phyloP scores from a whole-genome alignment of 2,797 vertebrate genomes.

The Meriones psammophilus region DNA sequence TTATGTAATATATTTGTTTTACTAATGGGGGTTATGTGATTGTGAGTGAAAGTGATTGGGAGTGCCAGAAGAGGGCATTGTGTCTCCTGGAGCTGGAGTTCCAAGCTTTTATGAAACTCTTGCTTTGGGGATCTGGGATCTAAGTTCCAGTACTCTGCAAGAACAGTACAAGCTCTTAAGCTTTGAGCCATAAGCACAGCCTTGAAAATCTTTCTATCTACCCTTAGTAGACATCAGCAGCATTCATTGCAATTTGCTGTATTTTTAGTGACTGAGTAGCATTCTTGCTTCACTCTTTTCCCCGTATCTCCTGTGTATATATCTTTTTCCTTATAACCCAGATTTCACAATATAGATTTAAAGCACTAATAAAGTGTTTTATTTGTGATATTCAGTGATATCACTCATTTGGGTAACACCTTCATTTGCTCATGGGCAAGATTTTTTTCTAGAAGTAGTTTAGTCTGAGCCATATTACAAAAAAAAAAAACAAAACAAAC shows the following conservation, averaged over 20 bases:
- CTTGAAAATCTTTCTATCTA: background rate
- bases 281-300: background rate
- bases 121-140: background rate
- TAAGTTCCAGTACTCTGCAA: background rate
- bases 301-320: background rate
- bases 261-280: background rate
- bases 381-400: conserved; percentile 16
- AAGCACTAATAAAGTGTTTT: conserved; percentile 38
- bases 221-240: background rate
- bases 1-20: background rate
- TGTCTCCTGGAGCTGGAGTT: no score
- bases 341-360: background rate
- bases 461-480: background rate
- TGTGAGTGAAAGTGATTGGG: background rate
- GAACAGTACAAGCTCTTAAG: background rate
- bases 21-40: background rate
- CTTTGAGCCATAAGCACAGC: background rate
- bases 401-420: background rate
- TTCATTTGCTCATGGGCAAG: conserved; percentile 35
- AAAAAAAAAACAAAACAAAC: conserved; percentile 14
- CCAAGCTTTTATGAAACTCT: background rate
- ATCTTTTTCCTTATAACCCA: conserved; percentile 17
- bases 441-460: conserved; percentile 37
- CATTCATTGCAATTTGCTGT: conserved; percentile 5
- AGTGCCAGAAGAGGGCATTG: background rate